Percentiles rank a stretch among this genome's conserved stretches.
Conservation (phyloP, 2,888 invertebrate species). For the Oasisia sp. region DNA sequence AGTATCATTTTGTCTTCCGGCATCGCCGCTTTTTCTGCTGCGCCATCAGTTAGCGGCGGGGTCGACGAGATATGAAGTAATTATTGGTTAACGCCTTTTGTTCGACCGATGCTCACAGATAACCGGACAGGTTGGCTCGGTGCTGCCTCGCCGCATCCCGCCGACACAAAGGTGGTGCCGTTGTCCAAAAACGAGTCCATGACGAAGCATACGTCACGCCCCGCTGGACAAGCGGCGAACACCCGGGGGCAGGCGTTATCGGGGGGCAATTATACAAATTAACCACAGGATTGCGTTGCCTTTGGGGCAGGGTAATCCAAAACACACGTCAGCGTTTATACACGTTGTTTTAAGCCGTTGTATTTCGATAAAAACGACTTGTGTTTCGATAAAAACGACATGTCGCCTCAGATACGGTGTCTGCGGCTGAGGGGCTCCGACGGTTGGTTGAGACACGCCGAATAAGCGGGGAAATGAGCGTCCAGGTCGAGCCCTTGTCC, state of each 20-base stretch:
- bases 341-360: not conserved
- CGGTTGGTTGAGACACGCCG: not conserved
- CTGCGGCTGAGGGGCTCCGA: not conserved
- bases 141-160: not conserved
- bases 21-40: not conserved
- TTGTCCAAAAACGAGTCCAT: not conserved
- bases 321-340: not conserved
- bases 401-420: not conserved
- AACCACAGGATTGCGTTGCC: not conserved
- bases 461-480: not conserved
- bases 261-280: not conserved
- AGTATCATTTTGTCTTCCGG: not conserved
- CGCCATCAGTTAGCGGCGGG: not conserved
- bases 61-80: not conserved
- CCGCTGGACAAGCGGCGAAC: not conserved
- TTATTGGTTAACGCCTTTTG: not conserved
- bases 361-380: too few relatives aligned
- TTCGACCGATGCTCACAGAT: not conserved
- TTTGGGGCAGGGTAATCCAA: not conserved
- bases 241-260: not conserved
- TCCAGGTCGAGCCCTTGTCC: not conserved
- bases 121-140: not conserved
- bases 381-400: not conserved
- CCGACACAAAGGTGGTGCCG: not conserved
- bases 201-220: slow-evolving; percentile 5